Conservation (phyloP, 1,140 invertebrate species). For the Pseudomyrmex cubaensis region DNA sequence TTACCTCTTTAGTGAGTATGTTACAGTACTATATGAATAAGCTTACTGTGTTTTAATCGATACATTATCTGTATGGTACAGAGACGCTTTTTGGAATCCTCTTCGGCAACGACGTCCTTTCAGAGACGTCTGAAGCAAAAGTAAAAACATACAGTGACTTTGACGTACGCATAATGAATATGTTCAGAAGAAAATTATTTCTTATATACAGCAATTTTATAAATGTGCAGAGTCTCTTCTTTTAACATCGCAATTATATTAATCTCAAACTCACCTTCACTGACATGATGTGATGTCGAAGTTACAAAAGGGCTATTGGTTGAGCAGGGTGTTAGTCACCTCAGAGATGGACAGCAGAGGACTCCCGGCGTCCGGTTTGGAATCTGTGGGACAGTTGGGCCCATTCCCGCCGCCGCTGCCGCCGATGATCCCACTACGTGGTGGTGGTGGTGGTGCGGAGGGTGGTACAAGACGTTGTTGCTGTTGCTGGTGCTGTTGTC, state of each 20-base stretch:
- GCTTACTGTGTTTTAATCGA: constrained; percentile 76
- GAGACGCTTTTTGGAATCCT: constrained; percentile 66
- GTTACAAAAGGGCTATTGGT: constrained; percentile 85
- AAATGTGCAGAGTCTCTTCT: background rate
- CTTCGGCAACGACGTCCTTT: constrained; percentile 53
- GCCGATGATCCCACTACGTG: constrained; percentile 80
- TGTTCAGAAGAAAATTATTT: background rate
- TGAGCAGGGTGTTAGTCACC: constrained; percentile 92
- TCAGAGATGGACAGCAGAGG: constrained; percentile 93
- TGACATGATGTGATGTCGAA: constrained; percentile 65
- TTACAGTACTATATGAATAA: constrained; percentile 78
- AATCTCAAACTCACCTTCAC: constrained; percentile 65
- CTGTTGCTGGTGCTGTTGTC: constrained; percentile 79
- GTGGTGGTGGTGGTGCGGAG: constrained; percentile 75
- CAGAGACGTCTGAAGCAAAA: constrained; percentile 61
- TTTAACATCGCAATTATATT: background rate
- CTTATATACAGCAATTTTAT: background rate
- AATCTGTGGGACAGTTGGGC: constrained; percentile 85
- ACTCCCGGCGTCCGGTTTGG: constrained; percentile 90
- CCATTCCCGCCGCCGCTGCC: constrained; percentile 78
- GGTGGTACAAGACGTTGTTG: constrained; percentile 81
- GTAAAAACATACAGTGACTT: background rate
- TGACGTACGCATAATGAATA: background rate
- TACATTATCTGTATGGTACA: constrained; percentile 80
- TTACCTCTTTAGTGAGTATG: constrained; percentile 79